A percentile compares a stretch with the other conserved stretches of the same genome.
phyloP scores from a whole-genome alignment of 2,113 vertebrate species.

The Helogale parvula region DNA sequence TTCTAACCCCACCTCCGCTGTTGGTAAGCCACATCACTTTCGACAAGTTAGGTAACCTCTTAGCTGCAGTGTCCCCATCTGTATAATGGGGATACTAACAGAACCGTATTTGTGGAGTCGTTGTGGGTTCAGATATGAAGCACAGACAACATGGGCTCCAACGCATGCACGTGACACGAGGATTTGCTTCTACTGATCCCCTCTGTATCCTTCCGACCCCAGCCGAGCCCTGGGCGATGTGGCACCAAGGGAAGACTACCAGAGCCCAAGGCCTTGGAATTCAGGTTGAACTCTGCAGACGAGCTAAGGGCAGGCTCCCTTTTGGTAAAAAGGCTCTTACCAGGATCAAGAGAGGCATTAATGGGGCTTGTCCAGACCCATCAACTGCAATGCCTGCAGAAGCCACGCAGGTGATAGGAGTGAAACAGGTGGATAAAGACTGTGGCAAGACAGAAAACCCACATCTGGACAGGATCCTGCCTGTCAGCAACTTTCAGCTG shows the following conservation, averaged over 20 bases:
- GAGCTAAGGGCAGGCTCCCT: not conserved
- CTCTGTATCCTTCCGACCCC: not conserved
- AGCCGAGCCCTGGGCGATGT: not conserved
- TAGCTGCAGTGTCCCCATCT: not conserved
- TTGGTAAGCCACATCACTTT: not conserved
- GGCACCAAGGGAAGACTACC: not conserved
- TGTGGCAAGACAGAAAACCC: not conserved
- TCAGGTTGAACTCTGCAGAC: not conserved
- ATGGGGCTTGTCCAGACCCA: not conserved
- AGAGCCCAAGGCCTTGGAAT: not conserved
- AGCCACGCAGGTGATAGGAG: fast-evolving
- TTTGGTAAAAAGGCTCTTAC: not conserved
- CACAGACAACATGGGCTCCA: not conserved
- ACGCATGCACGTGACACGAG: not conserved
- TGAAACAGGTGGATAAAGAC: not conserved
- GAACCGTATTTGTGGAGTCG: not conserved
- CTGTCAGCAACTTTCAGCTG: too few species aligned
- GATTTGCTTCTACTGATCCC: not conserved
- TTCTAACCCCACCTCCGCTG: not conserved
- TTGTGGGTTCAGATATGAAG: fast-evolving
- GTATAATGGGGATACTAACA: not conserved
- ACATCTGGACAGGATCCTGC: fast-evolving
- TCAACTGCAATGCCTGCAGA: not conserved
- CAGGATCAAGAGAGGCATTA: not conserved
- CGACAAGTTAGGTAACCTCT: not conserved